These are phyloP conservation scores for Siphamia tubifer DNA, from an alignment of 2,113 vertebrate species.

Conservation along the genomic window DNA sequence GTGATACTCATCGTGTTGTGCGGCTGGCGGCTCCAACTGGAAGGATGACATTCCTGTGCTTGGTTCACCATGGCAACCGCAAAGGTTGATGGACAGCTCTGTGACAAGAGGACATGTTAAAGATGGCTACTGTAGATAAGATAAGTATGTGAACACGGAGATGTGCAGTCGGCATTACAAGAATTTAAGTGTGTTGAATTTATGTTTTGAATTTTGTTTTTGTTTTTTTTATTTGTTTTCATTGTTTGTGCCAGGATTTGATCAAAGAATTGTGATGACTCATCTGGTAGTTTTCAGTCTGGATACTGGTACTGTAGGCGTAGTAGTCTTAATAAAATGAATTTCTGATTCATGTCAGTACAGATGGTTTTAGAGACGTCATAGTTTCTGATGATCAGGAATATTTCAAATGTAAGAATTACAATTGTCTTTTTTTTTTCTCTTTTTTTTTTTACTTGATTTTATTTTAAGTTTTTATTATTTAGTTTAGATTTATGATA, in stretches of 20 bases:
- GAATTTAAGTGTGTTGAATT: no score
- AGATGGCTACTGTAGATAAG: no score
- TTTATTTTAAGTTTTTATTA: neutral
- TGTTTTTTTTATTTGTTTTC: constrained; percentile 50
- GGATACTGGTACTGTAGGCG: neutral
- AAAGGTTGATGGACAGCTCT: neutral
- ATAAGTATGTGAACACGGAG: no score
- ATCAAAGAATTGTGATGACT: neutral
- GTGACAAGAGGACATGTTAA: neutral
- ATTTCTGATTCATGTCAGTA: neutral
- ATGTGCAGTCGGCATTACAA: no score
- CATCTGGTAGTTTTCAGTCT: neutral
- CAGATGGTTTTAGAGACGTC: neutral
- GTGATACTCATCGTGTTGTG: neutral
- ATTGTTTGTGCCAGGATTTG: constrained; percentile 11
- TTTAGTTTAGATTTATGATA: neutral
- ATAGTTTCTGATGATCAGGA: neutral
- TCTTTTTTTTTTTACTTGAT: neutral
- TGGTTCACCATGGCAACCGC: neutral
- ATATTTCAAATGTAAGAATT: constrained; percentile 6
- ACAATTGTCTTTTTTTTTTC: neutral
- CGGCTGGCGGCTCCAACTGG: constrained; percentile 27
- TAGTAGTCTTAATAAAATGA: no score
- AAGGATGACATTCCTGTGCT: constrained; percentile 60
- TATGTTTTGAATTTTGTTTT: constrained; percentile 52